Percentiles rank a stretch among this genome's conserved stretches.
Conservation (phyloP, 1,140 invertebrate species). For the Venturia canescens region DNA sequence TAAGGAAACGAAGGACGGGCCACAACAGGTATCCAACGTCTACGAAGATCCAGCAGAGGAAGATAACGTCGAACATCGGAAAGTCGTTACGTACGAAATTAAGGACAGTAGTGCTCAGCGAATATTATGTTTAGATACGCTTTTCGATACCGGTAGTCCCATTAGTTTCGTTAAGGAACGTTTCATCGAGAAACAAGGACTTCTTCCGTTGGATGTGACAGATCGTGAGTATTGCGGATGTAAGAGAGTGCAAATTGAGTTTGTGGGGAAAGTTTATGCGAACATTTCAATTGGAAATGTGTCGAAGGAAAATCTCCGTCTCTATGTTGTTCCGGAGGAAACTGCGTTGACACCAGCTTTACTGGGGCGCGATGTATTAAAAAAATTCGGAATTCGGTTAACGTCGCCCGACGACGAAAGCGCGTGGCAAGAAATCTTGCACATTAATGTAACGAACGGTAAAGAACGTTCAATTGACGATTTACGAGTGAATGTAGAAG, state of each 20-base stretch:
- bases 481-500: constrained; percentile 27
- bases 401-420: constrained; percentile 27
- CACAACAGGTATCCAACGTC: constrained; percentile 31
- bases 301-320: constrained; percentile 30
- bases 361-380: constrained; percentile 28
- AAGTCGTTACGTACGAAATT: constrained; percentile 35
- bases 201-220: constrained; percentile 35
- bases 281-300: constrained; percentile 33
- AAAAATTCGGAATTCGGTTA: constrained; percentile 34
- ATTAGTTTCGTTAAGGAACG: constrained; percentile 43
- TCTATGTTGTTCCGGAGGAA: constrained; percentile 36
- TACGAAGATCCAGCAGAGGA: constrained; percentile 35
- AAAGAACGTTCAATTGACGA: constrained; percentile 14
- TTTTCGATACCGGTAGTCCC: constrained; percentile 32
- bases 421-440: constrained; percentile 24
- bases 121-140: constrained; percentile 40
- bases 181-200: constrained; percentile 40
- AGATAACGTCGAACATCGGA: constrained; percentile 33
- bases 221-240: constrained; percentile 42
- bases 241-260: constrained; percentile 10
- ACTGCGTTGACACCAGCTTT: constrained; percentile 27
- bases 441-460: constrained; percentile 30
- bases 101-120: constrained; percentile 31
- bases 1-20: constrained; percentile 23
- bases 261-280: constrained; percentile 36